Evolutionary conservation across 2,797 vertebrate genomes (phyloP).

Genomic region (Distichodus sexfasciatus): DNA sequence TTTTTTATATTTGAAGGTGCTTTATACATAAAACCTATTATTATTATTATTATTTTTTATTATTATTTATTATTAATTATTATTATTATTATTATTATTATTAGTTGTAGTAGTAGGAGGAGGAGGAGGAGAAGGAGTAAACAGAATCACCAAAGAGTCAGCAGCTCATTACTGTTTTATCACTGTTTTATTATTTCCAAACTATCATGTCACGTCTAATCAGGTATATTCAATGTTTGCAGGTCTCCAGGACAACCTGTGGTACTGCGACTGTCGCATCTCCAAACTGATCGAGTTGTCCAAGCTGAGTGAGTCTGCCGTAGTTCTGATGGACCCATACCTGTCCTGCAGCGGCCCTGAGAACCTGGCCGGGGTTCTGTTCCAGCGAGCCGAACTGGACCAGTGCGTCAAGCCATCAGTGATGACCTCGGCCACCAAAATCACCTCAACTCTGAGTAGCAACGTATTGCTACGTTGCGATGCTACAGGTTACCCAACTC

Average conservation of each 20-base stretch:
- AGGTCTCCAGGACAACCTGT: slow-evolving; percentile 97
- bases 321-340: slow-evolving; percentile 85
- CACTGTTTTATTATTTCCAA: too few relatives aligned
- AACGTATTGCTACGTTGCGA: slow-evolving; percentile 95
- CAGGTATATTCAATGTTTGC: slow-evolving; percentile 35
- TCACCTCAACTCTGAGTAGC: slow-evolving; percentile 87
- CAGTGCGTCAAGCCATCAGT: slow-evolving; percentile 89
- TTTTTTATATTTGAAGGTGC: too few relatives aligned
- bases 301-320: slow-evolving; percentile 72
- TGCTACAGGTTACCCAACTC: slow-evolving; percentile 86
- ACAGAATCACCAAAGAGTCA: too few relatives aligned
- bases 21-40: too few relatives aligned
- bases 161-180: too few relatives aligned
- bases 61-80: too few relatives aligned
- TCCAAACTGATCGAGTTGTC: slow-evolving; percentile 91
- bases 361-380: slow-evolving; percentile 81
- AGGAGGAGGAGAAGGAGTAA: too few relatives aligned
- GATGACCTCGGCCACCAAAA: slow-evolving; percentile 93
- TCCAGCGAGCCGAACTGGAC: slow-evolving; percentile 88
- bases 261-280: slow-evolving; percentile 94
- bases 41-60: too few relatives aligned
- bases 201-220: too few relatives aligned
- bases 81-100: too few relatives aligned
- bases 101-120: too few relatives aligned
- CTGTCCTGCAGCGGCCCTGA: slow-evolving; percentile 86